A percentile compares a stretch with the other conserved stretches of the same genome.
Evolutionary conservation across 92 coral and sea anemone genomes (phyloP).

Genomic region (Desmophyllum pertusum): DNA sequence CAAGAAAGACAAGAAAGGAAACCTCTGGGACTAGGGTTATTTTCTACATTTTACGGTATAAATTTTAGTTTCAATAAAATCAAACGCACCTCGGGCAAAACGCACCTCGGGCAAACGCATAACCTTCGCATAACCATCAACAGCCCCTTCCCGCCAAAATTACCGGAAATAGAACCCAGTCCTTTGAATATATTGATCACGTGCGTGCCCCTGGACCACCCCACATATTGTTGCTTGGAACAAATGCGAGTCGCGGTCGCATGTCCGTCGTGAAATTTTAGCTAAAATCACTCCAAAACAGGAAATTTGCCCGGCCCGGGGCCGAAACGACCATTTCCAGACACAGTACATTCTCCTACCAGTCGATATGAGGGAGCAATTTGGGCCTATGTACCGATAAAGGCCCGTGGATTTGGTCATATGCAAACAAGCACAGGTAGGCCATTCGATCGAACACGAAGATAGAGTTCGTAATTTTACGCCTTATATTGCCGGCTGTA

Average conservation of each 20-base stretch:
- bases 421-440: conserved; percentile 86
- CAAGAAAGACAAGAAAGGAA: too few species aligned
- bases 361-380: conserved; percentile 73
- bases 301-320: conserved; percentile 92
- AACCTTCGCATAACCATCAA: background rate
- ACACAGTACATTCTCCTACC: conserved; percentile 71
- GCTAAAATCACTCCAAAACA: conserved; percentile 99
- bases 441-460: conserved; percentile 83
- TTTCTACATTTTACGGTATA: too few species aligned
- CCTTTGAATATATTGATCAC: conserved; percentile 49
- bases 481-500: conserved; percentile 62
- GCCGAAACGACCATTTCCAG: conserved; percentile 81
- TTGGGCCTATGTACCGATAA: conserved; percentile 62
- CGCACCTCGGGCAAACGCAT: too few species aligned
- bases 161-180: conserved; percentile 47
- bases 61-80: too few species aligned
- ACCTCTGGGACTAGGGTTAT: too few species aligned
- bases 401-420: conserved; percentile 72
- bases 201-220: conserved; percentile 96
- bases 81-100: too few species aligned
- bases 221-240: conserved; percentile 98
- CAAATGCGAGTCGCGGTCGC: conserved; percentile 99
- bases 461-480: conserved; percentile 65
- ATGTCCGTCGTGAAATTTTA: conserved; percentile 99
- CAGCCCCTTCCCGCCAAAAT: conserved; percentile 44